Evolutionary conservation across 1,140 invertebrate species (phyloP), one percentile per base, ranked within the genome.

Genomic region (Bombus consobrinus): DNA sequence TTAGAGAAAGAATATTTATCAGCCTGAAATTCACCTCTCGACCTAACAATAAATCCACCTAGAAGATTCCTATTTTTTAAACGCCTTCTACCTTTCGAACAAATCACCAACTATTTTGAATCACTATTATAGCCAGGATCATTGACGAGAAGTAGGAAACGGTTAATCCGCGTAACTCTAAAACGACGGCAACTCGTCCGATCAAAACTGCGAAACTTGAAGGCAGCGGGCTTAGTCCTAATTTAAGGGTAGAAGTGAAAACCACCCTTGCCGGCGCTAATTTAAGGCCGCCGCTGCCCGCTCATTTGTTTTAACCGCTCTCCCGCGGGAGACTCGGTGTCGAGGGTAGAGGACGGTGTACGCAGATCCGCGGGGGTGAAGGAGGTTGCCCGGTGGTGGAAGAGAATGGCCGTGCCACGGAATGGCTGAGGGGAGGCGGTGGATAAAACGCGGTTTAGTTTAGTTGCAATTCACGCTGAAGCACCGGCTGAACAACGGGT

Each of bases 161-260:
- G 68, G 18, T 69, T 69, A 69, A 69, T 69, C 68, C 68, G 37
- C 37, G 68, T 39, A 71, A 71, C 68, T 71, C 37, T 71, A 39
- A 62, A 28, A 71, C 68, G 68, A 39, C 37, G 37, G 68, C 37
- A 71, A 71, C 68, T 71, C 68, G 37, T 28, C 34, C 68, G 68
- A 71, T 34, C 74, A 43, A 57, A 53, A 57, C 43, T 57, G 25
- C 28, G 93, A 93, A 93, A 94, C 93, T 94, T 94, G 91, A 88
- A 92, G 89, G 92, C 92, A 92, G 82, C 85, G 91, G 91, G 93
- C 93, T 95, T 94, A 95, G 93, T 94, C 92, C 94, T 95, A 95
- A 95, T 95, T 95, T 95, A 94, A 95, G 94, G 94, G 94, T 93
- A 91, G 93, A 95, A 95, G 94, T 94, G 94, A 95, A 95, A 95